Evolutionary conservation across 1,140 invertebrate genomes (phyloP).

Genomic region (Heterodera schachtii): DNA sequence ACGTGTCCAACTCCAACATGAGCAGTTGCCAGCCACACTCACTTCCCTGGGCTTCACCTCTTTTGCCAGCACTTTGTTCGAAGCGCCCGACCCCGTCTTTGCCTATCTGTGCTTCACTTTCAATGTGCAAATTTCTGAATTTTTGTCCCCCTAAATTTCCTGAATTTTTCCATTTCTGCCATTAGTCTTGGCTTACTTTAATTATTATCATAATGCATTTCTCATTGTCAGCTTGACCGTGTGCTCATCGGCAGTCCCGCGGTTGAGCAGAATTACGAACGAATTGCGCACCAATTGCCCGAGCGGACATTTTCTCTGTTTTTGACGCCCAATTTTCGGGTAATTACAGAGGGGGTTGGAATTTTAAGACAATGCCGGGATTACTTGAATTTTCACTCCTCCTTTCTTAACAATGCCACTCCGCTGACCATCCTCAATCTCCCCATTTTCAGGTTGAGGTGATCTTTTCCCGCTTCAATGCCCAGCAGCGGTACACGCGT

Average conservation of each 20-base stretch:
- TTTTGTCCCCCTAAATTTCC: neutral
- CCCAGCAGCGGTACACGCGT: slow-evolving; percentile 9
- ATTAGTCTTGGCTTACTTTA: too few species aligned
- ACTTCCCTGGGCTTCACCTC: slow-evolving; percentile 42
- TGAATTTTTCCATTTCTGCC: too few species aligned
- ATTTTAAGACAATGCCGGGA: too few species aligned
- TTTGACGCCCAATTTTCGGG: slow-evolving; percentile 37
- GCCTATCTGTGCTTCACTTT: slow-evolving; percentile 42
- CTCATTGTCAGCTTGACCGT: slow-evolving; percentile 39
- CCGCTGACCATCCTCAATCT: too few species aligned
- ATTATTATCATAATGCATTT: neutral
- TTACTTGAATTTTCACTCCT: too few species aligned
- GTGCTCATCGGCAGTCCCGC: slow-evolving; percentile 42
- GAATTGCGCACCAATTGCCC: slow-evolving; percentile 31
- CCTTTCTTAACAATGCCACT: too few species aligned
- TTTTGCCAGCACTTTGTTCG: slow-evolving; percentile 40
- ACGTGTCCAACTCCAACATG: neutral
- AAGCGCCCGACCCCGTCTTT: slow-evolving; percentile 44
- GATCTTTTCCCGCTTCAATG: slow-evolving; percentile 30
- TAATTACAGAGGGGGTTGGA: neutral
- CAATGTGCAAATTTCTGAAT: slow-evolving; percentile 32
- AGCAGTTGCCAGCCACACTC: slow-evolving; percentile 33
- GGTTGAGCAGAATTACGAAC: slow-evolving; percentile 43
- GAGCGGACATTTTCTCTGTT: slow-evolving; percentile 31
- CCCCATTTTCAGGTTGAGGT: slow-evolving; percentile 29